Conservation (phyloP, 2,113 vertebrate species). For the Thryonomys swinderianus region DNA sequence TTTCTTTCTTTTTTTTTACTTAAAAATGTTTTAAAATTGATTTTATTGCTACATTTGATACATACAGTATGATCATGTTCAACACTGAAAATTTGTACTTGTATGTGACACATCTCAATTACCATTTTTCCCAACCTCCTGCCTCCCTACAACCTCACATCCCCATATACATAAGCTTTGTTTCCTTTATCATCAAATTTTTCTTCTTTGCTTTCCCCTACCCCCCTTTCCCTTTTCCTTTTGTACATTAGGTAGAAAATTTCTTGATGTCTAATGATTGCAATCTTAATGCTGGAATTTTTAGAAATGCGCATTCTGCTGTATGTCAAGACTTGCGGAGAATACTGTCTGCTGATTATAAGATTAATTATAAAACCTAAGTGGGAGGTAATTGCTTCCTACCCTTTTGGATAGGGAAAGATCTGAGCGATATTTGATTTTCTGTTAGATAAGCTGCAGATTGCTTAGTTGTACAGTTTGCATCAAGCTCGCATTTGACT, state of each 20-base stretch:
- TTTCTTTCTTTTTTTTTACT: neutral
- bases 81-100: too few species aligned
- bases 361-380: slow-evolving; percentile 39
- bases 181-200: too few species aligned
- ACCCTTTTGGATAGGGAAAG: neutral
- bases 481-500: neutral
- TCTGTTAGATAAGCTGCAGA: neutral
- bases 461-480: neutral
- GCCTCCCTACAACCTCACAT: too few species aligned
- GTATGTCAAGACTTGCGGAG: slow-evolving; percentile 29
- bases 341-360: neutral
- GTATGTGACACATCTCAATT: too few species aligned
- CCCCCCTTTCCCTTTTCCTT: too few species aligned
- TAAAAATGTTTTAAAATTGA: too few species aligned
- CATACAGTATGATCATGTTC: too few species aligned
- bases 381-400: slow-evolving; percentile 5
- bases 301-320: neutral
- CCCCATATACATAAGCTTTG: too few species aligned
- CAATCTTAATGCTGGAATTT: slow-evolving; percentile 36
- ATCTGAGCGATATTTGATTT: slow-evolving; percentile 29
- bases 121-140: too few species aligned
- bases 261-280: slow-evolving; percentile 41
- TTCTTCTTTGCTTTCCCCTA: too few species aligned
- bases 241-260: neutral
- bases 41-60: too few species aligned